phyloP scores from a whole-genome alignment of 2,888 invertebrate genomes.

The Apodemia duryi region DNA sequence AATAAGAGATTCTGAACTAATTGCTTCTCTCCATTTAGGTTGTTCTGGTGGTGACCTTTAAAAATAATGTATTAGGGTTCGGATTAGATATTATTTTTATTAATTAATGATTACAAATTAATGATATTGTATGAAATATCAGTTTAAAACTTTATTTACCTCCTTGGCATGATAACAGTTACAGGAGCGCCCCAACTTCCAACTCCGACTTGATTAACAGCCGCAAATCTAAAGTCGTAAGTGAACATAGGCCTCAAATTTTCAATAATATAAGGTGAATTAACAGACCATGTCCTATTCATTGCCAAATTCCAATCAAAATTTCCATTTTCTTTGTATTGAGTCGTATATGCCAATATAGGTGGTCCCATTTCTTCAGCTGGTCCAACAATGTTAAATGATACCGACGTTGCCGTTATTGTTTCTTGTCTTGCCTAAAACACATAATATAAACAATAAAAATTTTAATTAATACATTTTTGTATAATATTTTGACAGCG shows the following conservation, averaged over 20 bases:
- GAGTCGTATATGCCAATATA: constrained; percentile 84
- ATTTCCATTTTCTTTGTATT: constrained; percentile 85
- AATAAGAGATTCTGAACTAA: constrained; percentile 64
- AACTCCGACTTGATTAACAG: constrained; percentile 89
- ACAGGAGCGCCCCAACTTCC: constrained; percentile 85
- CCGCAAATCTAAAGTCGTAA: constrained; percentile 92
- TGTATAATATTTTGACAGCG: too few species aligned
- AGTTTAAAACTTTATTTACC: constrained; percentile 42
- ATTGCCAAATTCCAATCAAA: constrained; percentile 84
- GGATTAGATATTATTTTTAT: neutral
- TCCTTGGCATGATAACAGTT: constrained; percentile 85
- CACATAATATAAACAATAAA: constrained; percentile 27
- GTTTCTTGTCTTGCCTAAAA: constrained; percentile 82
- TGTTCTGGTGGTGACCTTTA: constrained; percentile 85
- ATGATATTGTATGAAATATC: too few species aligned
- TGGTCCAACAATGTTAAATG: constrained; percentile 88
- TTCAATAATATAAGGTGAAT: constrained; percentile 89
- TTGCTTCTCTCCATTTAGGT: constrained; percentile 69
- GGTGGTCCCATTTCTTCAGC: constrained; percentile 87
- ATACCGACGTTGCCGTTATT: constrained; percentile 90
- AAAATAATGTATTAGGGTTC: constrained; percentile 14
- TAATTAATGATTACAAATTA: too few species aligned
- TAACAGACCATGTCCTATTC: constrained; percentile 89
- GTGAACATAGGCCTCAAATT: constrained; percentile 86
- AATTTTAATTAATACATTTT: too few species aligned